Evolutionary conservation across 2,888 invertebrate genomes (phyloP).

Genomic region (Sericinus montela): DNA sequence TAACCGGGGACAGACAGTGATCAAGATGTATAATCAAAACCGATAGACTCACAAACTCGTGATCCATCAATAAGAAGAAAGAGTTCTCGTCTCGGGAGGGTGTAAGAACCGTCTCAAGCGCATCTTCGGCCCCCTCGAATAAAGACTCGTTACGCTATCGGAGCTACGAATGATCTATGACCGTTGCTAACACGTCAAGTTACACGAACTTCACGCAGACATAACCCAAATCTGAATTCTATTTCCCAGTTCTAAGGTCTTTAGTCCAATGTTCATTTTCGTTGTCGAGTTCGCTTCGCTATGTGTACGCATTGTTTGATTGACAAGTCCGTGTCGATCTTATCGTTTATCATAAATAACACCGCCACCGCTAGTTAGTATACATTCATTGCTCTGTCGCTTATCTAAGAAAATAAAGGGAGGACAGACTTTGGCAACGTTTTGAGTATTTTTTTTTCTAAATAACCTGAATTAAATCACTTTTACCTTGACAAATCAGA

Average conservation of each 20-base stretch:
- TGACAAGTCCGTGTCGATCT: conserved; percentile 75
- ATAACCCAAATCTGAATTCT: conserved; percentile 25
- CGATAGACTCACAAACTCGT: conserved; percentile 53
- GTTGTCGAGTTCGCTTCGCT: conserved; percentile 43
- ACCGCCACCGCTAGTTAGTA: conserved; percentile 72
- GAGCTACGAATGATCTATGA: conserved; percentile 68
- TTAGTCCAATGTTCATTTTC: conserved; percentile 31
- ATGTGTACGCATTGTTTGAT: conserved; percentile 52
- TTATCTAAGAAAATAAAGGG: conserved; percentile 20
- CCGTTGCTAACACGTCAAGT: conserved; percentile 56
- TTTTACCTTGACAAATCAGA: too few species aligned
- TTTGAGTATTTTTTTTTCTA: neutral
- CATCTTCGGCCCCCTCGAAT: conserved; percentile 52
- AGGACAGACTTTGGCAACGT: neutral
- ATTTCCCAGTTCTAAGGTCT: conserved; percentile 35
- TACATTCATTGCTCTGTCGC: conserved; percentile 56
- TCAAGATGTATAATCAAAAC: conserved; percentile 42
- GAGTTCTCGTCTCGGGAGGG: conserved; percentile 37
- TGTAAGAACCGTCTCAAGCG: conserved; percentile 57
- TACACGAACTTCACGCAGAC: conserved; percentile 33
- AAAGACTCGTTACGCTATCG: conserved; percentile 72
- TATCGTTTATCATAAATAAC: conserved; percentile 72
- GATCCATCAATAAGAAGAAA: conserved; percentile 50
- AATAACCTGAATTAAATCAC: too few species aligned
- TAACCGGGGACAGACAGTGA: conserved; percentile 36